Conservation (phyloP, 2,797 vertebrate genomes). For the Ctenochaetus hawaiiensis region DNA sequence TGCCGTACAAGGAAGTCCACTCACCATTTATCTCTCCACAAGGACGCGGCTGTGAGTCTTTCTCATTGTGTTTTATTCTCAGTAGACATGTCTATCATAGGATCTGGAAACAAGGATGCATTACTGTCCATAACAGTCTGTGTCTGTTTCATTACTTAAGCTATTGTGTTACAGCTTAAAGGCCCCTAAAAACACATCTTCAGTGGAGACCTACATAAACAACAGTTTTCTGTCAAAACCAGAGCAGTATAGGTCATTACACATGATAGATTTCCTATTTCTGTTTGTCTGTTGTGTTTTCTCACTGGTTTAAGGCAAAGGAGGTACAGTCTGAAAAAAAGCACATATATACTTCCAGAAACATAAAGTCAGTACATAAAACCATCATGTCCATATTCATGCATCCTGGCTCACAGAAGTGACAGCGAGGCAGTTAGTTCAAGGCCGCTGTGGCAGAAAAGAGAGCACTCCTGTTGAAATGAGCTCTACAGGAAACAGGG, state of each 20-base stretch:
- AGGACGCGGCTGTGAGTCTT: constrained; percentile 44
- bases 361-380: background rate
- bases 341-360: background rate
- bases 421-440: background rate
- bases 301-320: background rate
- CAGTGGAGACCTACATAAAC: background rate
- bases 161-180: background rate
- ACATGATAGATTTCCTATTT: background rate
- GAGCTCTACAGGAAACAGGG: background rate
- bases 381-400: too few relatives aligned
- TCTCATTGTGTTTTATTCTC: constrained; percentile 49
- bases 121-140: constrained; percentile 18
- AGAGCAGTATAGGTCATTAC: background rate
- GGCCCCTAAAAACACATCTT: background rate
- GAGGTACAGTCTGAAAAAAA: background rate
- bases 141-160: constrained; percentile 18
- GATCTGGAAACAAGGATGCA: constrained; percentile 37
- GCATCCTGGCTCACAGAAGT: background rate
- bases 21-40: constrained; percentile 67
- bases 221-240: background rate
- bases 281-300: background rate
- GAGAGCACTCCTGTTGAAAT: background rate
- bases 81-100: constrained; percentile 30
- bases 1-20: constrained; percentile 73
- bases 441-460: too few relatives aligned